Percentiles rank a stretch among this genome's conserved stretches.
Evolutionary conservation across 2,888 invertebrate species (phyloP).

Genomic region (Agelastica alni): DNA sequence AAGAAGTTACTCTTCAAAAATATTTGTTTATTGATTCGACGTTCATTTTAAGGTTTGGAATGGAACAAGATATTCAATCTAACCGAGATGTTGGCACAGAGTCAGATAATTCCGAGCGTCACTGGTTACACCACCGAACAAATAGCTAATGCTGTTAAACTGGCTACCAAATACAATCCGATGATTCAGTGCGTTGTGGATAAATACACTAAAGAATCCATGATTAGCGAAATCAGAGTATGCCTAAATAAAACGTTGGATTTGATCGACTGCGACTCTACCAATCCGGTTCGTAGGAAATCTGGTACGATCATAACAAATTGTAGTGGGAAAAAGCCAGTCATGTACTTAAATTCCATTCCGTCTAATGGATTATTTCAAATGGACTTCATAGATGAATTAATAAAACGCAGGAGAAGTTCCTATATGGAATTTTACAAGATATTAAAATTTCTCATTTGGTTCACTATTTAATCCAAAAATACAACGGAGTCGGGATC

Average conservation of each 20-base stretch:
- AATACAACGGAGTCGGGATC: too few species aligned
- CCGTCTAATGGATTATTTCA: conserved; percentile 43
- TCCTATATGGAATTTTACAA: conserved; percentile 60
- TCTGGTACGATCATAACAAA: conserved; percentile 60
- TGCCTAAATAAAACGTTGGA: conserved; percentile 72
- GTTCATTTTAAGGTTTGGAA: conserved; percentile 58
- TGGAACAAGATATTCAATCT: conserved; percentile 67
- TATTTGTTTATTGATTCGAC: too few species aligned
- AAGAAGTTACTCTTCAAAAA: too few species aligned
- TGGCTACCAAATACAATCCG: conserved; percentile 62
- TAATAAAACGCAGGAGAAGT: conserved; percentile 32
- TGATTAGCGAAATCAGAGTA: conserved; percentile 72
- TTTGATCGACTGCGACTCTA: conserved; percentile 69
- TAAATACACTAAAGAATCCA: conserved; percentile 61
- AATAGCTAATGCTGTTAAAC: conserved; percentile 61
- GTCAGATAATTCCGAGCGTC: conserved; percentile 63
- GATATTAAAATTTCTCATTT: conserved; percentile 63
- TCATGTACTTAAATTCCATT: conserved; percentile 63
- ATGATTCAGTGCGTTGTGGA: conserved; percentile 68
- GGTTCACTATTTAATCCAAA: conserved; percentile 66
- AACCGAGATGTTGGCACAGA: conserved; percentile 61
- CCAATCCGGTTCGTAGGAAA: conserved; percentile 46
- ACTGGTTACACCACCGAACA: conserved; percentile 57
- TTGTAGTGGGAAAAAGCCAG: conserved; percentile 60
- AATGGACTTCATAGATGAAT: conserved; percentile 34